Percentiles rank a stretch among this genome's conserved stretches.
These are phyloP conservation scores for Philopotamus ludificatus DNA, from an alignment of 1,140 invertebrate species.

Conservation along the genomic window DNA sequence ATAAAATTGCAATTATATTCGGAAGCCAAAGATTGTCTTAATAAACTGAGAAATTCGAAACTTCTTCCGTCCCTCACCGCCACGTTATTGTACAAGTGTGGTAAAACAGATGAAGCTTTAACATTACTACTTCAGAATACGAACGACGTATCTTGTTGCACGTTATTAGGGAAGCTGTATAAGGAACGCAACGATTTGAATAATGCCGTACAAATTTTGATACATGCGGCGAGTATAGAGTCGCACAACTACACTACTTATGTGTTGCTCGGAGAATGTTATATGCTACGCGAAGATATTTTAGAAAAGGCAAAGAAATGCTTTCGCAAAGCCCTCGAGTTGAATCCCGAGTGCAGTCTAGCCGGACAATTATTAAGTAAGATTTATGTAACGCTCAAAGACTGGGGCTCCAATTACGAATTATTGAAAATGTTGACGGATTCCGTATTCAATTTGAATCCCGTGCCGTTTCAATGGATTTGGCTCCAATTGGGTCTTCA, in stretches of 20 bases:
- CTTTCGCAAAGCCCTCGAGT: constrained; percentile 77
- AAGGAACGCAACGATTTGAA: constrained; percentile 63
- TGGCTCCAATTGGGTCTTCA: constrained; percentile 78
- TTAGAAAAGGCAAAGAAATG: constrained; percentile 72
- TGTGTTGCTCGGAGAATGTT: constrained; percentile 75
- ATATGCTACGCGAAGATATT: constrained; percentile 60
- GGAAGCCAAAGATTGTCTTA: constrained; percentile 43
- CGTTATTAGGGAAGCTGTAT: constrained; percentile 66
- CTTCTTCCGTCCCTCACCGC: constrained; percentile 48
- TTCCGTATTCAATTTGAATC: not conserved
- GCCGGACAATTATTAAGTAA: constrained; percentile 74
- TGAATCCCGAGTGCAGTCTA: constrained; percentile 66
- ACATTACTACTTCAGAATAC: constrained; percentile 52
- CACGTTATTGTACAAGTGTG: constrained; percentile 50
- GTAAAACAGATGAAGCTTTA: constrained; percentile 58
- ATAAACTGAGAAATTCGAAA: constrained; percentile 44
- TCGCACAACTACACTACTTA: constrained; percentile 71
- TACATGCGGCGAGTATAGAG: constrained; percentile 74
- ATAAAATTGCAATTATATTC: constrained; percentile 44
- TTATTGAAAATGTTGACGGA: constrained; percentile 54
- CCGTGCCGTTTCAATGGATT: constrained; percentile 67
- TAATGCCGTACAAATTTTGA: constrained; percentile 62
- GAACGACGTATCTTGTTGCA: constrained; percentile 55
- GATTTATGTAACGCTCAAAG: constrained; percentile 66
- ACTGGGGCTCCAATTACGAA: constrained; percentile 67